Evolutionary conservation across 2,888 invertebrate genomes (phyloP).

Genomic region (Anthrax anthrax): DNA sequence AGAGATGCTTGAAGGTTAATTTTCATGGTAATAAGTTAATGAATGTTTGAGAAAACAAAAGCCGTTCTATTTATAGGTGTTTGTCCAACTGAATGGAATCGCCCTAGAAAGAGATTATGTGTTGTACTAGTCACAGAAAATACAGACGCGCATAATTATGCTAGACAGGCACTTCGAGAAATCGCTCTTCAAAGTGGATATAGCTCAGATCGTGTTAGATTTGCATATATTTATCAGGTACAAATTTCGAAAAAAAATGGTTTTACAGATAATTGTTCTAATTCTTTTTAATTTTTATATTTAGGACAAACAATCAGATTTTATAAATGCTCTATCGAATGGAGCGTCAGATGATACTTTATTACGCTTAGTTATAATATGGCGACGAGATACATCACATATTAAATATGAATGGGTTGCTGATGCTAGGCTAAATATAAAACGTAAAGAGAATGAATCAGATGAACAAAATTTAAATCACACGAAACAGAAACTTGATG

Average conservation of each 20-base stretch:
- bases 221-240: slow-evolving; percentile 79
- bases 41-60: too few species aligned
- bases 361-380: slow-evolving; percentile 72
- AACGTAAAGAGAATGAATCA: slow-evolving; percentile 25
- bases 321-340: slow-evolving; percentile 46
- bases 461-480: slow-evolving; percentile 46
- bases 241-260: slow-evolving; percentile 13
- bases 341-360: slow-evolving; percentile 48
- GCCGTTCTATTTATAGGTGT: slow-evolving; percentile 40
- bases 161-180: slow-evolving; percentile 51
- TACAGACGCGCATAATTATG: slow-evolving; percentile 32
- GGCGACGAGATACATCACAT: slow-evolving; percentile 74
- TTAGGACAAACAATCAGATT: slow-evolving; percentile 51
- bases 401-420: slow-evolving; percentile 80
- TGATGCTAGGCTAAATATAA: slow-evolving; percentile 25
- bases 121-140: slow-evolving; percentile 65
- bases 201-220: slow-evolving; percentile 55
- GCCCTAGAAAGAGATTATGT: slow-evolving; percentile 57
- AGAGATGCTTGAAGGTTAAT: slow-evolving; percentile 39
- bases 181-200: slow-evolving; percentile 55
- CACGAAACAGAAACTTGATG: slow-evolving; percentile 57
- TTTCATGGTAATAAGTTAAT: not conserved
- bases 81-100: slow-evolving; percentile 80
- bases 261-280: too few species aligned
- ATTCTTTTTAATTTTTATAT: slow-evolving; percentile 1